phyloP scores from a whole-genome alignment of 2,888 invertebrate genomes.

The Spialia ferax region DNA sequence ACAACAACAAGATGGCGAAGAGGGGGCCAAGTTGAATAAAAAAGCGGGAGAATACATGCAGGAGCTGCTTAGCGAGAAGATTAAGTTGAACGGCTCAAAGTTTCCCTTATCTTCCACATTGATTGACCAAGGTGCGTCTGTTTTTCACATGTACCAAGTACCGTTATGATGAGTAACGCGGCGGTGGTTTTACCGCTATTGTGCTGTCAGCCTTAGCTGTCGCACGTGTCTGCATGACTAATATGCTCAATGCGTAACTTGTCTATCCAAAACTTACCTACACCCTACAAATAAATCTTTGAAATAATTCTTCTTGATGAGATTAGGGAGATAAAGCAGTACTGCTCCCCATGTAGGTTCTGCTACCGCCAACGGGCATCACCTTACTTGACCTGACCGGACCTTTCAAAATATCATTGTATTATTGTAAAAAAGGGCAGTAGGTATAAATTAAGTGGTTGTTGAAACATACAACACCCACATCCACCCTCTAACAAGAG shows the following conservation, averaged over 20 bases:
- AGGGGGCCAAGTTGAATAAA: slow-evolving; percentile 87
- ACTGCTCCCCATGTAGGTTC: too few relatives aligned
- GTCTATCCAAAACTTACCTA: not conserved
- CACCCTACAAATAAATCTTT: too few relatives aligned
- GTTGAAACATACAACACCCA: too few relatives aligned
- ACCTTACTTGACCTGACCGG: too few relatives aligned
- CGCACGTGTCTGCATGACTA: not conserved
- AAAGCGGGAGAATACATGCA: slow-evolving; percentile 93
- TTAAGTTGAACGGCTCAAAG: slow-evolving; percentile 88
- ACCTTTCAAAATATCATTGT: too few relatives aligned
- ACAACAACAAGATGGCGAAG: slow-evolving; percentile 84
- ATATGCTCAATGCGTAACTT: not conserved
- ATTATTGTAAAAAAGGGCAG: too few relatives aligned
- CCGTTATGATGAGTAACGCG: not conserved
- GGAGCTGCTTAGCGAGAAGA: slow-evolving; percentile 91
- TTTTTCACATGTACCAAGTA: not conserved
- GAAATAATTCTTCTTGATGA: too few relatives aligned
- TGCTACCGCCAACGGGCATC: too few relatives aligned
- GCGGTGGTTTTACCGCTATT: slow-evolving; percentile 15
- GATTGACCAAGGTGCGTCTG: slow-evolving; percentile 89
- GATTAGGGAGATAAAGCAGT: too few relatives aligned
- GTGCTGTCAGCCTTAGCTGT: not conserved
- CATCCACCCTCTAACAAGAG: too few relatives aligned
- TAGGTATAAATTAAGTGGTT: too few relatives aligned
- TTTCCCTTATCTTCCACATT: slow-evolving; percentile 90